Conservation (phyloP, 2,113 vertebrate species). For the Dolichotis patagonum region DNA sequence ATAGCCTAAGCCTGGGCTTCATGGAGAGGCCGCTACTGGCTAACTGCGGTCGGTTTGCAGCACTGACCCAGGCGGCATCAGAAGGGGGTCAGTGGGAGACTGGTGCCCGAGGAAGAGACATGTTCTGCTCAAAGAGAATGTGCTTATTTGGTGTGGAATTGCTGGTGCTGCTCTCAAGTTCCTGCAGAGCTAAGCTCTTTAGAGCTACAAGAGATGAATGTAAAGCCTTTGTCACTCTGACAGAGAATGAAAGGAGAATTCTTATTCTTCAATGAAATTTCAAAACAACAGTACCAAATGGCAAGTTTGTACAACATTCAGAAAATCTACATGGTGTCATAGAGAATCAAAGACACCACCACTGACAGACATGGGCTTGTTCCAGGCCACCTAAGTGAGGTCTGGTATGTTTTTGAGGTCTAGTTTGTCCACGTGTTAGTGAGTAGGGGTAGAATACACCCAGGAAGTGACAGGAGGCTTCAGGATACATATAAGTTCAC, state of each 20-base stretch:
- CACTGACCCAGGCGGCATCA: conserved; percentile 93
- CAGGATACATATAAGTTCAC: neutral
- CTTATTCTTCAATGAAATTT: neutral
- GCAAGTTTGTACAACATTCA: neutral
- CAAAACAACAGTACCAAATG: neutral
- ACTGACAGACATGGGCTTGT: rapidly evolving
- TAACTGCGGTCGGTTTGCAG: conserved; percentile 83
- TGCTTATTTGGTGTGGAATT: conserved; percentile 75
- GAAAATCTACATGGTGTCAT: neutral
- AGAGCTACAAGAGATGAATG: conserved; percentile 90
- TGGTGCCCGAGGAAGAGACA: conserved; percentile 95
- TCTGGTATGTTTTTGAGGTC: neutral
- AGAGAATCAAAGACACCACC: neutral
- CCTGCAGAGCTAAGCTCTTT: conserved; percentile 89
- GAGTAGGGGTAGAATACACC: neutral
- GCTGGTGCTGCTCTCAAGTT: conserved; percentile 80
- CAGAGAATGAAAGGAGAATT: neutral
- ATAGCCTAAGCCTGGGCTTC: conserved; percentile 93
- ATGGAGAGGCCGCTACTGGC: conserved; percentile 91
- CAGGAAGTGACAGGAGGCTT: neutral
- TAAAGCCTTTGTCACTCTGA: conserved; percentile 93
- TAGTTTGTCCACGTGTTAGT: neutral
- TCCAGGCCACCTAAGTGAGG: neutral
- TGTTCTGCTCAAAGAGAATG: conserved; percentile 90
- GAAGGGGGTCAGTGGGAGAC: conserved; percentile 90